phyloP scores from a whole-genome alignment of 1,140 invertebrate species.

The Alviniconcha marisindica region DNA sequence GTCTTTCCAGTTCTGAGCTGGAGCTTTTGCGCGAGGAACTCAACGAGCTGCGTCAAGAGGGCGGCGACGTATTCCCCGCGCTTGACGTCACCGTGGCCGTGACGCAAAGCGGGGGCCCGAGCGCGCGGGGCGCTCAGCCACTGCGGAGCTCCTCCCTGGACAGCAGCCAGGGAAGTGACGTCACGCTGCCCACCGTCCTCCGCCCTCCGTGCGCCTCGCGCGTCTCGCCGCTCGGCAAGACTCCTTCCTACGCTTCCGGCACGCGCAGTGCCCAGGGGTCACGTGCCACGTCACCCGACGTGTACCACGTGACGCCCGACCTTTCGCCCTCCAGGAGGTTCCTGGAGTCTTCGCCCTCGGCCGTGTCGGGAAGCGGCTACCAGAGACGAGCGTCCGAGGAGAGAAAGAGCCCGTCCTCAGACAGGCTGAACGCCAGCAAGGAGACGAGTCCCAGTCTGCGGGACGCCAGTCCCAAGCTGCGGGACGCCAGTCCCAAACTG shows the following conservation, averaged over 20 bases:
- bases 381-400: too few species aligned
- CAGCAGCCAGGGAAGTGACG: not conserved
- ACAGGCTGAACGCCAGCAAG: too few species aligned
- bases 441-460: not conserved
- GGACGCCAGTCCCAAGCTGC: not conserved
- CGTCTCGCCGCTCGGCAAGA: not conserved
- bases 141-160: not conserved
- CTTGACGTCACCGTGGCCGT: conserved; percentile 15
- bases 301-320: conserved; percentile 33
- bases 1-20: conserved; percentile 60
- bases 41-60: conserved; percentile 29
- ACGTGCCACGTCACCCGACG: conserved; percentile 50
- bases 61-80: conserved; percentile 36
- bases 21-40: conserved; percentile 58
- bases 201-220: not conserved
- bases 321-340: conserved; percentile 28
- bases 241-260: conserved; percentile 49
- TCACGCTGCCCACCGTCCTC: not conserved
- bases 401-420: too few species aligned
- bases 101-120: not conserved
- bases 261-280: conserved; percentile 47
- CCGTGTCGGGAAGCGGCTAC: not conserved
- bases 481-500: not conserved
- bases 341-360: not conserved
- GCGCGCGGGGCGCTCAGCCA: not conserved